phyloP scores from a whole-genome alignment of 2,888 invertebrate genomes.

The Cybosia mesomella region DNA sequence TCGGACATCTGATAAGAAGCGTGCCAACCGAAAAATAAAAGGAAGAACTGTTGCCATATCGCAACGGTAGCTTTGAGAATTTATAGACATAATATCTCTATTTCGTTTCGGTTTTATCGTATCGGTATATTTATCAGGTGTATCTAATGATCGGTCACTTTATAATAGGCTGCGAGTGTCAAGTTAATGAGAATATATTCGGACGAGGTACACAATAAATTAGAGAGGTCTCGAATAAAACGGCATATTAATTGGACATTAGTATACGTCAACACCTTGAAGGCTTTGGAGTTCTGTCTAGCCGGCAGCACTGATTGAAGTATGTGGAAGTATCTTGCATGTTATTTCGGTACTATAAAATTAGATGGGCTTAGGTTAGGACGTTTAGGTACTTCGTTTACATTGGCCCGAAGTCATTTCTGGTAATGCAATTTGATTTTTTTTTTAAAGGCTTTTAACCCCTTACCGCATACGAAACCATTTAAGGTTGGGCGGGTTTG shows the following conservation, averaged over 20 bases:
- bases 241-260: conserved; percentile 85
- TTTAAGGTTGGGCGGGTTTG: too few species aligned
- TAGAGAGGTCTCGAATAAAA: conserved; percentile 76
- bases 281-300: conserved; percentile 52
- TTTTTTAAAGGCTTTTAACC: conserved; percentile 55
- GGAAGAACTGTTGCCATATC: conserved; percentile 53
- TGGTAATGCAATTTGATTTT: conserved; percentile 62
- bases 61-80: conserved; percentile 65
- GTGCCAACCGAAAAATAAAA: conserved; percentile 54
- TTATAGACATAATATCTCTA: conserved; percentile 75
- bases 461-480: too few species aligned
- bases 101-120: conserved; percentile 71
- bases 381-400: conserved; percentile 57
- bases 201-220: conserved; percentile 78
- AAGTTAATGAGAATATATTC: conserved; percentile 85
- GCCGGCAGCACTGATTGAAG: conserved; percentile 58
- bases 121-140: conserved; percentile 70
- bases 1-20: conserved; percentile 67
- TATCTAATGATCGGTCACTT: conserved; percentile 80
- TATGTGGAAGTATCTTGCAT: conserved; percentile 65
- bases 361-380: conserved; percentile 70
- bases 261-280: conserved; percentile 77
- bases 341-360: conserved; percentile 66
- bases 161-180: conserved; percentile 82
- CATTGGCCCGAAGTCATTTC: conserved; percentile 59